These are phyloP conservation scores for Philhelius pedissequus DNA, from an alignment of 2,888 invertebrate genomes.

Conservation along the genomic window DNA sequence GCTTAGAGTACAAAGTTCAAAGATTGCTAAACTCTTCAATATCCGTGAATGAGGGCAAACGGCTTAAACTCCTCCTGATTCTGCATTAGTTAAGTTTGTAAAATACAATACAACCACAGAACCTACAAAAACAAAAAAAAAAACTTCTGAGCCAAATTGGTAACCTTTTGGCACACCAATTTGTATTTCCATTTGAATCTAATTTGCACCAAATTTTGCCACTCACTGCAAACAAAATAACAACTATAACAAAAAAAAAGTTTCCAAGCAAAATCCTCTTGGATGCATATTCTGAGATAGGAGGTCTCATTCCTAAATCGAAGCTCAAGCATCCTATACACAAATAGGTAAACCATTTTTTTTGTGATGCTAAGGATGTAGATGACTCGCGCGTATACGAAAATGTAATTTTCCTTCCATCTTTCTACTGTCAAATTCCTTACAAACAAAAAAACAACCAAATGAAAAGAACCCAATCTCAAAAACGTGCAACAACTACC, in stretches of 20 bases:
- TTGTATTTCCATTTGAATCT: constrained; percentile 34
- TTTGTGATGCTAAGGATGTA: constrained; percentile 20
- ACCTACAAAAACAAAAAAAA: not conserved
- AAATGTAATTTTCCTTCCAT: constrained; percentile 60
- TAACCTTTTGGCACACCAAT: constrained; percentile 45
- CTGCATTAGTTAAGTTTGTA: not conserved
- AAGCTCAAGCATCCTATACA: not conserved
- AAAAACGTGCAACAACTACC: constrained; percentile 37
- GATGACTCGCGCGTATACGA: constrained; percentile 49
- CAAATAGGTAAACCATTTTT: not conserved
- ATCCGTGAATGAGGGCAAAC: not conserved
- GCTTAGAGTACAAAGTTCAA: not conserved
- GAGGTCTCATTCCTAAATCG: not conserved
- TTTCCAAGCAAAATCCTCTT: not conserved
- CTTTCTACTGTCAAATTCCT: constrained; percentile 42
- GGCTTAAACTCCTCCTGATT: not conserved
- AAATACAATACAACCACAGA: not conserved
- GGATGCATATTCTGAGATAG: constrained; percentile 15
- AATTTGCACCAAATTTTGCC: constrained; percentile 50
- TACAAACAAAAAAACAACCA: not conserved
- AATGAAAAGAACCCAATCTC: not conserved
- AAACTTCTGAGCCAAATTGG: constrained; percentile 3
- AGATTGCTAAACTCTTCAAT: not conserved
- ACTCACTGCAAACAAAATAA: not conserved
- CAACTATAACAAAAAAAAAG: not conserved